Evolutionary conservation across 2,888 invertebrate genomes (phyloP).

Genomic region (Cybosia mesomella): DNA sequence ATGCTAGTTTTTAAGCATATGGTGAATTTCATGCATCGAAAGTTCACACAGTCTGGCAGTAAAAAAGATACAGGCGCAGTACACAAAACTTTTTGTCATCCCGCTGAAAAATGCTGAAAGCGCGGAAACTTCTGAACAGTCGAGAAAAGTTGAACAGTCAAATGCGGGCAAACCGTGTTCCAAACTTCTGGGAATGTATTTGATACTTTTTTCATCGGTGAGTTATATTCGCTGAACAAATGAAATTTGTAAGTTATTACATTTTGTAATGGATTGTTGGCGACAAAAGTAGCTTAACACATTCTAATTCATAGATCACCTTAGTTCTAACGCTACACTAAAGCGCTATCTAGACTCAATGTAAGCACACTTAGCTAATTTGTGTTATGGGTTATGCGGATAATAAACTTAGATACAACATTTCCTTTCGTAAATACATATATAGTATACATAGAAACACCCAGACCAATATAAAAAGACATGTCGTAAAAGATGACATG

Average conservation of each 20-base stretch:
- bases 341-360: too few species aligned
- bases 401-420: too few species aligned
- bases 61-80: slow-evolving; percentile 5
- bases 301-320: too few species aligned
- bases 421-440: too few species aligned
- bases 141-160: slow-evolving; percentile 31
- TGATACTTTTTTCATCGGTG: slow-evolving; percentile 14
- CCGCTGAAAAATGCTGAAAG: slow-evolving; percentile 21
- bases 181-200: slow-evolving; percentile 20
- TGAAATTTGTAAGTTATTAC: not conserved
- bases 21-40: not conserved
- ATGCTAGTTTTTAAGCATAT: not conserved
- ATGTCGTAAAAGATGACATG: too few species aligned
- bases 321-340: too few species aligned
- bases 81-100: slow-evolving; percentile 16
- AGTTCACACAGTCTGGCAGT: not conserved
- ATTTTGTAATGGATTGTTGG: not conserved
- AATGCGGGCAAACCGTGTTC: slow-evolving; percentile 23
- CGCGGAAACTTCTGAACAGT: slow-evolving; percentile 22
- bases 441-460: too few species aligned
- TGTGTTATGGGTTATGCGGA: too few species aligned
- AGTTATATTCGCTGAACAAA: slow-evolving; percentile 1
- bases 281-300: not conserved
- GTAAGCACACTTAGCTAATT: too few species aligned
- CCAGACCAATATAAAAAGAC: too few species aligned